Conservation (phyloP, 1,140 invertebrate species). For the Zaprionus ornatus region DNA sequence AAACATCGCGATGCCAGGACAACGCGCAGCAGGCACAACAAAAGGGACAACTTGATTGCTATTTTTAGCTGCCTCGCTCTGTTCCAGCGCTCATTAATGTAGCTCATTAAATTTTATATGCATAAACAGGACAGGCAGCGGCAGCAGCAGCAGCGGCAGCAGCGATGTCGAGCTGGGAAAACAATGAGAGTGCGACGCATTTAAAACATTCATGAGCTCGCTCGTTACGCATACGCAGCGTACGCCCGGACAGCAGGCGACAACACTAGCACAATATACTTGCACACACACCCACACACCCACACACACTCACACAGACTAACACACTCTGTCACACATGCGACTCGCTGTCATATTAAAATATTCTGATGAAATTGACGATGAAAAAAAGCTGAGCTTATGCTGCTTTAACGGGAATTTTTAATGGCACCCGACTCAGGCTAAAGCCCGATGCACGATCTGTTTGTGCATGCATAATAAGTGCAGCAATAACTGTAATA, state of each 20-base stretch:
- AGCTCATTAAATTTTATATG: slow-evolving; percentile 77
- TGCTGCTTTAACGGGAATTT: slow-evolving; percentile 1
- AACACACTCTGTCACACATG: neutral
- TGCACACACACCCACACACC: neutral
- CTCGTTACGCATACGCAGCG: slow-evolving; percentile 57
- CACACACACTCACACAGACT: neutral
- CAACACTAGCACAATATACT: neutral
- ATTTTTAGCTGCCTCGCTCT: slow-evolving; percentile 56
- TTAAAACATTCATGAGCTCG: slow-evolving; percentile 71
- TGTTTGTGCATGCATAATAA: slow-evolving; percentile 1
- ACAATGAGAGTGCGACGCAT: slow-evolving; percentile 44
- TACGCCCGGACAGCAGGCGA: slow-evolving; percentile 5
- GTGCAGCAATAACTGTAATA: neutral
- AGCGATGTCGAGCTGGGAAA: neutral
- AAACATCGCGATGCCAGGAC: neutral
- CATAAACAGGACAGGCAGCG: slow-evolving; percentile 43
- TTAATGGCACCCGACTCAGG: neutral
- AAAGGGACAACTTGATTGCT: slow-evolving; percentile 46
- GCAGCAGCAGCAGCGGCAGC: neutral
- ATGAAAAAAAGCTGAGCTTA: slow-evolving; percentile 3
- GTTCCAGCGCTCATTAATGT: slow-evolving; percentile 61
- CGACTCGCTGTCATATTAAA: slow-evolving; percentile 4
- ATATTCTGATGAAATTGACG: slow-evolving; percentile 4
- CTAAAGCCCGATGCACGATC: neutral
- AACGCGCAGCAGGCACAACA: slow-evolving; percentile 6